Percentiles rank a stretch among this genome's conserved stretches.
These are phyloP conservation scores for Elysia crispata DNA, from an alignment of 2,888 invertebrate species.

Conservation along the genomic window DNA sequence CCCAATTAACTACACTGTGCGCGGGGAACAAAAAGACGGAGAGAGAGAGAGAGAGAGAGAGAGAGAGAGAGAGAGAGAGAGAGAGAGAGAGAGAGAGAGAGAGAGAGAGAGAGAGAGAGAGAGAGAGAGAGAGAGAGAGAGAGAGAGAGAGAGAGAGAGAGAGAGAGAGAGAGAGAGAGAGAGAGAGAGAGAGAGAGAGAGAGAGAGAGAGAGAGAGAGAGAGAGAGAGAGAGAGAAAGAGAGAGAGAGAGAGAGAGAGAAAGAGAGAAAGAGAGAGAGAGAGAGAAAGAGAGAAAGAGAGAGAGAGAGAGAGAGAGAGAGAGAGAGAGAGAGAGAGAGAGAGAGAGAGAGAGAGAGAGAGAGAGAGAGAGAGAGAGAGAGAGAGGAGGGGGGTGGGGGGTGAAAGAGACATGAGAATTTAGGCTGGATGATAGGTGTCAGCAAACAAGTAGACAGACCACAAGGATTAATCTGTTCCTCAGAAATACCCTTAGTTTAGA, in stretches of 20 bases:
- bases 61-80: neutral
- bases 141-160: conserved; percentile 33
- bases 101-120: conserved; percentile 38
- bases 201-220: conserved; percentile 31
- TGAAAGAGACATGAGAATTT: no score
- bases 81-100: conserved; percentile 30
- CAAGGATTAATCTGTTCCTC: no score
- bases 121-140: conserved; percentile 24
- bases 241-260: conserved; percentile 36
- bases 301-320: conserved; percentile 33
- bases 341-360: no score
- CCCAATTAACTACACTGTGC: neutral
- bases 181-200: conserved; percentile 37
- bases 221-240: conserved; percentile 1
- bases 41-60: no score
- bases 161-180: conserved; percentile 39
- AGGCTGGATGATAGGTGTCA: no score
- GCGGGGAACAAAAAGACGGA: no score
- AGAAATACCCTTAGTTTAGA: no score
- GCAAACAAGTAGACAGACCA: no score
- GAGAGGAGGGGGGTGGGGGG: no score
- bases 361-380: no score
- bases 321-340: conserved; percentile 29
- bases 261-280: conserved; percentile 35
- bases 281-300: conserved; percentile 32